A percentile compares a stretch with the other conserved stretches of the same genome.
These are phyloP conservation scores for Nothoprocta perdicaria DNA, from an alignment of 2,113 vertebrate species.

Conservation along the genomic window DNA sequence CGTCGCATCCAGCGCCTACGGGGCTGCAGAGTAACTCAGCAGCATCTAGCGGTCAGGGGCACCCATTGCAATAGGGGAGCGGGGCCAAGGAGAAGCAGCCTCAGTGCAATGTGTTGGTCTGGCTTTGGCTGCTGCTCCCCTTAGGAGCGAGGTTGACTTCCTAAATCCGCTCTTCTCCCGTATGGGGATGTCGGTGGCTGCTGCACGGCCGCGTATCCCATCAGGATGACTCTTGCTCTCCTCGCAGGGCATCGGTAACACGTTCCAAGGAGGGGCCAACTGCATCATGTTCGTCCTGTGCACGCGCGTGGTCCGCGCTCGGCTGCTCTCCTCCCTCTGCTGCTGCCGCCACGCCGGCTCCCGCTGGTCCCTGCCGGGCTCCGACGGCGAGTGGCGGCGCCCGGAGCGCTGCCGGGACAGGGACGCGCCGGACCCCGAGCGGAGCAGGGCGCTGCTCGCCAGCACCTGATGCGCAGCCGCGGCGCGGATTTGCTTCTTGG, in stretches of 20 bases:
- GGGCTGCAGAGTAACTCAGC: not conserved
- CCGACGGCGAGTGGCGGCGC: not conserved
- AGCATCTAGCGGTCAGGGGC: not conserved
- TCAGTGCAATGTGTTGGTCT: not conserved
- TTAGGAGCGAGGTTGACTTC: fast-evolving
- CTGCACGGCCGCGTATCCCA: not conserved
- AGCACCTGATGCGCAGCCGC: slow-evolving; percentile 55
- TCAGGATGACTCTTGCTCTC: fast-evolving
- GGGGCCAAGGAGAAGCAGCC: not conserved
- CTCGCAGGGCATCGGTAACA: slow-evolving; percentile 93
- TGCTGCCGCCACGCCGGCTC: slow-evolving; percentile 1
- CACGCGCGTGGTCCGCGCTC: slow-evolving; percentile 80
- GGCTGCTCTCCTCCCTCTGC: slow-evolving; percentile 77
- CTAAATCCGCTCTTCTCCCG: fast-evolving
- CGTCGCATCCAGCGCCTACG: fast-evolving
- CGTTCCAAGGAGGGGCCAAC: slow-evolving; percentile 95
- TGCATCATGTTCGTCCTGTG: slow-evolving; percentile 93
- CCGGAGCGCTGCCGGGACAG: not conserved
- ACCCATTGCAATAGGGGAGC: fast-evolving
- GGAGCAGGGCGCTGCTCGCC: not conserved
- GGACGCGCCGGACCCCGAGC: not conserved
- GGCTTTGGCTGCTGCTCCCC: not conserved
- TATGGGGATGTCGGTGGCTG: fast-evolving
- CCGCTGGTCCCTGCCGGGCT: not conserved
- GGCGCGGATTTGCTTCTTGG: not conserved